phyloP scores from a whole-genome alignment of 2,888 invertebrate species.

The Stenurella melanura region DNA sequence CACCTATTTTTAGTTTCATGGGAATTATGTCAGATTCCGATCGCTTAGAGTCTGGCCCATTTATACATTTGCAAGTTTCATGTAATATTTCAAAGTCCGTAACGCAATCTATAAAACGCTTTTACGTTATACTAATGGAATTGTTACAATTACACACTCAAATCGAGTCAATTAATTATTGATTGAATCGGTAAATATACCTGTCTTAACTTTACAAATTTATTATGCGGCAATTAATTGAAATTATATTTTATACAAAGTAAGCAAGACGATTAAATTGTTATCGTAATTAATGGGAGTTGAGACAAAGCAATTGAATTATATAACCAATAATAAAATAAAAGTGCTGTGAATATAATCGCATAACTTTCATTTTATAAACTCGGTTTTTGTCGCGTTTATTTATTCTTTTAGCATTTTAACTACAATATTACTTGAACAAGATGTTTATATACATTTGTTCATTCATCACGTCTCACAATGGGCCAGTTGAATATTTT shows the following conservation, averaged over 20 bases:
- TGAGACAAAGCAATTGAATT: conserved; percentile 15
- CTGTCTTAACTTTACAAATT: conserved; percentile 18
- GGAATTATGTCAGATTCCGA: background rate
- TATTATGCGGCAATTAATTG: conserved; percentile 12
- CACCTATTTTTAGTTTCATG: no score
- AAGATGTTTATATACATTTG: no score
- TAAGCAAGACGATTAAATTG: background rate
- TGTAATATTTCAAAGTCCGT: background rate
- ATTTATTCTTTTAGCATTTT: background rate
- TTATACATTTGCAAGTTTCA: background rate
- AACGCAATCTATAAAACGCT: background rate
- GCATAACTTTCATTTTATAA: background rate
- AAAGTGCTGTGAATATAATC: background rate
- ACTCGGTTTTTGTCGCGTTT: background rate
- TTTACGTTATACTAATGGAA: background rate
- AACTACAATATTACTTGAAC: background rate
- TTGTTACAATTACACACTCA: background rate
- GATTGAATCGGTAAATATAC: conserved; percentile 16
- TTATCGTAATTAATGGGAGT: conserved; percentile 2
- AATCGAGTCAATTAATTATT: conserved; percentile 1
- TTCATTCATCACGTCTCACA: no score
- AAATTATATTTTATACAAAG: conserved; percentile 19
- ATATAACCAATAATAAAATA: conserved; percentile 7
- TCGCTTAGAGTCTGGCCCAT: background rate
- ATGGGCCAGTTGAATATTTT: no score